Evolutionary conservation across 1,140 invertebrate genomes (phyloP).

Genomic region (Philopotamus ludificatus): DNA sequence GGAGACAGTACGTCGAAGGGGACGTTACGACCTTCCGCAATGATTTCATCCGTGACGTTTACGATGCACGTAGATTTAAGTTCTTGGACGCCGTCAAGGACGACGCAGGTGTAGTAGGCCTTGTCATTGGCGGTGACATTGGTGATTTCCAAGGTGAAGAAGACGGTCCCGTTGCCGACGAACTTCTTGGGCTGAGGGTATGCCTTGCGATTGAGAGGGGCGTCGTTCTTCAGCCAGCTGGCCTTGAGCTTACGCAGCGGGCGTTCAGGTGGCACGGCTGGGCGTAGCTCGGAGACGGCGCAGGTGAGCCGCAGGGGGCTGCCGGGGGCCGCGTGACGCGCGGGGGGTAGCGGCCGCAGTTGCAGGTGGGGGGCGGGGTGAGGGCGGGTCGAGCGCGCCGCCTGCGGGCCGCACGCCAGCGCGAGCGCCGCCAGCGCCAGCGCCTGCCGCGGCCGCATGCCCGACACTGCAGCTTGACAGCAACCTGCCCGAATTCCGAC

Average conservation of each 20-base stretch:
- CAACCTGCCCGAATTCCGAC: no score
- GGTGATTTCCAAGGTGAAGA: conserved; percentile 60
- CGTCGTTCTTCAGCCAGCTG: conserved; percentile 69
- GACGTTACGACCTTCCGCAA: no score
- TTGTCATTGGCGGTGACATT: conserved; percentile 65
- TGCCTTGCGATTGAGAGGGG: conserved; percentile 58
- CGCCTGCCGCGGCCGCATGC: background rate
- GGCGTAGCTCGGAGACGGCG: background rate
- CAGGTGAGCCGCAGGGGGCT: background rate
- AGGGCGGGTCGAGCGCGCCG: no score
- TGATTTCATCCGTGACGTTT: background rate
- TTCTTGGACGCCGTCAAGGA: conserved; percentile 35
- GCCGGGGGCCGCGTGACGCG: background rate
- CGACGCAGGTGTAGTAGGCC: conserved; percentile 71
- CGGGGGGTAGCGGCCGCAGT: background rate
- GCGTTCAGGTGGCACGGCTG: background rate
- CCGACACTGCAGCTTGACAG: background rate
- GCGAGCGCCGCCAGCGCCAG: background rate
- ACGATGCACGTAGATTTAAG: background rate
- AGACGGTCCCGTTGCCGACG: conserved; percentile 42
- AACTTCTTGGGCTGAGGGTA: conserved; percentile 55
- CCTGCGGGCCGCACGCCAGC: background rate
- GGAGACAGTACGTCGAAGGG: background rate
- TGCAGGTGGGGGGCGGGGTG: background rate
- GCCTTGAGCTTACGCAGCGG: conserved; percentile 51